Percentiles rank a stretch among this genome's conserved stretches.
Conservation (phyloP, 2,113 vertebrate genomes). For the Benitochromis conjunctus region DNA sequence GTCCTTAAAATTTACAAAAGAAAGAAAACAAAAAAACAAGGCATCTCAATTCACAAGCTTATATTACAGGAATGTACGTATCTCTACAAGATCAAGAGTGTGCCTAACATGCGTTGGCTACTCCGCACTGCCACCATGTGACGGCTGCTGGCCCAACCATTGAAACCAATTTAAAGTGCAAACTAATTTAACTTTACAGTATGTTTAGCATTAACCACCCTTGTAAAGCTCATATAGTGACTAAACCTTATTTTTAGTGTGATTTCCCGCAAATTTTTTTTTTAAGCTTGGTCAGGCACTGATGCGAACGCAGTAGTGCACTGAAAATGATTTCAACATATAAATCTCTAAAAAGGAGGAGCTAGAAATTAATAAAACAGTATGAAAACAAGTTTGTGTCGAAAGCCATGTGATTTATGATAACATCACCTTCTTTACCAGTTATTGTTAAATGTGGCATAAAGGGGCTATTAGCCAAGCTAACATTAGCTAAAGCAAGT, state of each 20-base stretch:
- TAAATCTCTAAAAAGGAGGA: background rate
- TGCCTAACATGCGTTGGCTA: background rate
- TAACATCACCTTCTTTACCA: background rate
- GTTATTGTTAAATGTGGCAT: background rate
- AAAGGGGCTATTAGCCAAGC: background rate
- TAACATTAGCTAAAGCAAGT: background rate
- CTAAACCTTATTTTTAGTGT: background rate
- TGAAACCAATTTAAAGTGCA: background rate
- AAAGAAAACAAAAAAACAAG: background rate
- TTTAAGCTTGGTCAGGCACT: background rate
- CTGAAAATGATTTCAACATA: background rate
- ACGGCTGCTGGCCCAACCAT: background rate
- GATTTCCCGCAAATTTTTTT: background rate
- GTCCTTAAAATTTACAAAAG: conserved; percentile 20
- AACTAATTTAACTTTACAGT: background rate
- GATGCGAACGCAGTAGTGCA: background rate
- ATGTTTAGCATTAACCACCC: background rate
- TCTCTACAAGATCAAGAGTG: background rate
- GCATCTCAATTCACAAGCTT: background rate
- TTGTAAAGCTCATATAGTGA: background rate
- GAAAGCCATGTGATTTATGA: background rate
- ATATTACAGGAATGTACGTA: accelerated
- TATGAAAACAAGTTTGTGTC: background rate
- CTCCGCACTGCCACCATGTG: background rate
- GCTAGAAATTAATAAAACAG: background rate